Conservation (phyloP, 2,113 vertebrate genomes). For the Desmodus rotundus region DNA sequence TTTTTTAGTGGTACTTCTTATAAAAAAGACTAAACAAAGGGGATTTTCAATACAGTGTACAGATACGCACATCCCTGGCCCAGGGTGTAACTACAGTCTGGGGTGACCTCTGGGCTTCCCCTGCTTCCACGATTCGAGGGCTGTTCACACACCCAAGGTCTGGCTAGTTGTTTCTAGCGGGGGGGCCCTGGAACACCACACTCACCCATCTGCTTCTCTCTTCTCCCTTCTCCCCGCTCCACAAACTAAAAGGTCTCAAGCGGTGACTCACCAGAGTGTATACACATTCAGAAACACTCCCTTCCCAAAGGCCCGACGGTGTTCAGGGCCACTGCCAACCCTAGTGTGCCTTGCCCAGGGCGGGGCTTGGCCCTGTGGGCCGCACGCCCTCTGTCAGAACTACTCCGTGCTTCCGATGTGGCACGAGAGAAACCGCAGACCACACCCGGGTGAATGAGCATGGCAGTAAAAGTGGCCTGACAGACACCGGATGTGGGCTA, state of each 20-base stretch:
- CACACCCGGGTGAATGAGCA: fast-evolving
- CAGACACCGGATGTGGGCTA: background rate
- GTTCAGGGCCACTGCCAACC: background rate
- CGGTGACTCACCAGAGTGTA: background rate
- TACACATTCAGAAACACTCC: background rate
- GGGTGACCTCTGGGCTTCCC: background rate
- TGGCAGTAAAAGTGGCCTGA: background rate
- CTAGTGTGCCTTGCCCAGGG: background rate
- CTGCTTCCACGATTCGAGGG: background rate
- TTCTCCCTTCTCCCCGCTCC: background rate
- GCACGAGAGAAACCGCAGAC: fast-evolving
- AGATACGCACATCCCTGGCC: background rate
- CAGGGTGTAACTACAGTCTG: background rate
- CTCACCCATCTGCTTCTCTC: background rate
- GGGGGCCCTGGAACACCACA: background rate
- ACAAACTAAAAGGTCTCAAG: background rate
- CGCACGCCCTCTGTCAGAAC: background rate
- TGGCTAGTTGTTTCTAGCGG: background rate
- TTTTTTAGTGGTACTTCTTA: background rate
- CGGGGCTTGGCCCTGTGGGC: background rate
- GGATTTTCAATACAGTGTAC: background rate
- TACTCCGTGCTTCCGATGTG: fast-evolving
- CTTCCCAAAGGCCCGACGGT: background rate
- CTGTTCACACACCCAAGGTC: background rate
- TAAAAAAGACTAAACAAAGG: background rate